Conservation (phyloP, 2,888 invertebrate species). For the Drosophila merina region DNA sequence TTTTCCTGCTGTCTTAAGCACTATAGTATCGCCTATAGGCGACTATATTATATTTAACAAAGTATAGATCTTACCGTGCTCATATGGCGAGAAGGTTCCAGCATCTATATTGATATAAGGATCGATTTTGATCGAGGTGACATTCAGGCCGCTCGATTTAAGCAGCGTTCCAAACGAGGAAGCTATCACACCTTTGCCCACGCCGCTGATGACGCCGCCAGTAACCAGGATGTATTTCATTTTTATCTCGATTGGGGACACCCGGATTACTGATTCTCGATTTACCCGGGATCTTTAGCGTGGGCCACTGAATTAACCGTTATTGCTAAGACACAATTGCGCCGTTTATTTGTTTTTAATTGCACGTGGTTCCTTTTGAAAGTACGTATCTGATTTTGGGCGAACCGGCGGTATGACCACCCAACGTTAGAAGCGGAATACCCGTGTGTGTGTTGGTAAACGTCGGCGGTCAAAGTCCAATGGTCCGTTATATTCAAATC, state of each 20-base stretch:
- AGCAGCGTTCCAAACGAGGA: constrained; percentile 97
- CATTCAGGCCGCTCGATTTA: constrained; percentile 96
- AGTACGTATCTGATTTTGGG: constrained; percentile 8
- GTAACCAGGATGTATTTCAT: constrained; percentile 99
- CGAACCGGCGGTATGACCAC: constrained; percentile 16
- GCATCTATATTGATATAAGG: constrained; percentile 99
- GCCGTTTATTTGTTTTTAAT: constrained; percentile 24
- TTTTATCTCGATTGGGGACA: background rate
- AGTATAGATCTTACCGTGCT: constrained; percentile 91
- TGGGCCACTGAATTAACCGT: constrained; percentile 1
- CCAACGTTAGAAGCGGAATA: background rate
- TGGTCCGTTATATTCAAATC: constrained; percentile 2
- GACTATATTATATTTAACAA: background rate
- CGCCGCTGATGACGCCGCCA: constrained; percentile 99
- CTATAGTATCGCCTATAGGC: background rate
- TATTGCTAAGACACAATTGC: constrained; percentile 27
- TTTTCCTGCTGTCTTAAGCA: constrained; percentile 16
- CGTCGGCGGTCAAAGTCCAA: background rate
- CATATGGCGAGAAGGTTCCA: constrained; percentile 99
- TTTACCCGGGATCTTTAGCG: constrained; percentile 5
- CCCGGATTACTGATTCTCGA: constrained; percentile 3
- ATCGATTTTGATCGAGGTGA: constrained; percentile 99
- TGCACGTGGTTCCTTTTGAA: constrained; percentile 27
- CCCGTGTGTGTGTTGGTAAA: constrained; percentile 13
- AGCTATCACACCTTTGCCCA: constrained; percentile 97